These are phyloP conservation scores for Pachypanchax playfairii DNA, from an alignment of 2,113 vertebrate species.

Conservation along the genomic window DNA sequence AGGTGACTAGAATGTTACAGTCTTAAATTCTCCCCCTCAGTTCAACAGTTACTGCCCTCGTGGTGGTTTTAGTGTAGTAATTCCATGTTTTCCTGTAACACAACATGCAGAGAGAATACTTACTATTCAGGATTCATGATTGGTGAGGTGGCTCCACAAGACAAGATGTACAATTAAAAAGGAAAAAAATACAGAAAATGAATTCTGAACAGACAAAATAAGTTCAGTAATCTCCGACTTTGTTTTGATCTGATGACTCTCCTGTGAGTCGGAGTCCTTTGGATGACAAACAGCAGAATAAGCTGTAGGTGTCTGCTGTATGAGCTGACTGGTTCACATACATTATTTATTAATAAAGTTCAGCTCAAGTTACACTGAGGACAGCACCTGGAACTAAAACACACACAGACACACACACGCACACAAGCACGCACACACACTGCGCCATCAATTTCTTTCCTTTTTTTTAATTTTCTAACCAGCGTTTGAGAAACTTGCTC, in stretches of 20 bases:
- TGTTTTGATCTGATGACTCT: not conserved
- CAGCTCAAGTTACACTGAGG: slow-evolving; percentile 54
- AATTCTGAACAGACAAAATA: slow-evolving; percentile 8
- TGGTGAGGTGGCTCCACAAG: not conserved
- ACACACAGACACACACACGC: slow-evolving; percentile 3
- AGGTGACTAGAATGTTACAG: too few species aligned
- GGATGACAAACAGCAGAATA: slow-evolving; percentile 43
- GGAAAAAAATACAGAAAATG: not conserved
- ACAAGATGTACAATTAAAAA: not conserved
- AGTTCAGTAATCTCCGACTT: not conserved
- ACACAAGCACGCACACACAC: slow-evolving; percentile 11
- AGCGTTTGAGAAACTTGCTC: not conserved
- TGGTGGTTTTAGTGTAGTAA: too few species aligned
- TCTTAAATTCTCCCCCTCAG: too few species aligned
- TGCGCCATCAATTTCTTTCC: fast-evolving
- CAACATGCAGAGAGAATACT: slow-evolving; percentile 25
- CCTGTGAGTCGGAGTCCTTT: slow-evolving; percentile 12
- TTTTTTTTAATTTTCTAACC: not conserved
- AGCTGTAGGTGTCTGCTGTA: slow-evolving; percentile 9
- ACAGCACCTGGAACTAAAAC: slow-evolving; percentile 55
- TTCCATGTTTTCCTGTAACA: too few species aligned
- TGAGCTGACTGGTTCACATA: slow-evolving; percentile 37
- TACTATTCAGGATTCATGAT: slow-evolving; percentile 71
- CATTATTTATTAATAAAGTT: slow-evolving; percentile 66
- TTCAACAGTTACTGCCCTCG: too few species aligned